Evolutionary conservation across 1,140 invertebrate species (phyloP), one percentile per base, ranked within the genome.

Genomic region (Holotrichia oblita): DNA sequence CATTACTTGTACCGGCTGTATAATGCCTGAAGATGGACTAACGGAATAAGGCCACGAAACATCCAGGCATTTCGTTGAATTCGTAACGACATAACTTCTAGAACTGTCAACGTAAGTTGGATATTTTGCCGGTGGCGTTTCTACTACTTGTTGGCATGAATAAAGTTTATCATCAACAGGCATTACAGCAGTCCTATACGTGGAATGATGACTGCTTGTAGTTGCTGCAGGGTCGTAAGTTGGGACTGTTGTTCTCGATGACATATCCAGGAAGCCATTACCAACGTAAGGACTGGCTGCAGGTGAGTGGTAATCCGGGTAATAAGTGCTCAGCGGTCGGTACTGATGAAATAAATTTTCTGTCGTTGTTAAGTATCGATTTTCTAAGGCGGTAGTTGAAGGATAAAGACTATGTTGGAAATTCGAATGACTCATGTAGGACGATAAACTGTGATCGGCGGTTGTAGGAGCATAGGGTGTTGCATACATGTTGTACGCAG

Each of bases 301-400:
- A 59, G 90, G 85, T 80, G 92, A 91, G 80, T 94, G 93, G 83
- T 96, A 96, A 22, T 95, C 93, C 0, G 93, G 91, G 81, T 95
- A 95, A 83, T 95, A 95, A 0, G 91, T 91, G 20, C 92, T 90
- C 1, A 94, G 85, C 0, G 94, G 93, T 55, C 95, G 91, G 87
- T 96, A 96, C 85, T 96, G 94, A 86, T 93, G 93, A 87, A 97
- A 95, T 78, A 96, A 89, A 84, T 96, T 96, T 82, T 96, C 95
- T 7, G 94, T 93, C 0, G 91, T 89, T 9, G 93, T 89, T 17
- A 94, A 86, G 84, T 94, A 94, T 84, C 93, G 90, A 83, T 94
- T 94, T 83, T 94, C 93, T 82, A 93, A 87, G 3, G 92, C 90
- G 3, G 91, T 88, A 0, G 93, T 91, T 0, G 85, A 81, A 6